A percentile compares a stretch with the other conserved stretches of the same genome.
phyloP scores from a whole-genome alignment of 2,888 invertebrate species.

The Cyclophora albipunctata region DNA sequence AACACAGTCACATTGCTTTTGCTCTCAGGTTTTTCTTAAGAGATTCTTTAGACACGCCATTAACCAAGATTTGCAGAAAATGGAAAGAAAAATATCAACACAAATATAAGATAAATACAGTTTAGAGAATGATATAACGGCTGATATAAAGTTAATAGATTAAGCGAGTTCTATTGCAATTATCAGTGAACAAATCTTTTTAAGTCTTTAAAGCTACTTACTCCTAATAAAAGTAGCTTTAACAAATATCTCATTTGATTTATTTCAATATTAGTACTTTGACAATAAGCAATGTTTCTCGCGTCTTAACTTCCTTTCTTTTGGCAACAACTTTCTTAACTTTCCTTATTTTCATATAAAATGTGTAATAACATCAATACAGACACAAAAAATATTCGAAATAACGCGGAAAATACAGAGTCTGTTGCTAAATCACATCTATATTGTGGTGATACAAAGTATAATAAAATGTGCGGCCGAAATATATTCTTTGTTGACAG shows the following conservation, averaged over 20 bases:
- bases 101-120: not conserved
- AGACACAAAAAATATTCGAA: conserved; percentile 32
- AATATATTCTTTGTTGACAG: conserved; percentile 23
- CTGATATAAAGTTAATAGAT: no score
- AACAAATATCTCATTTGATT: no score
- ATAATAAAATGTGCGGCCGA: conserved; percentile 23
- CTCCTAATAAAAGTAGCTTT: no score
- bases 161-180: no score
- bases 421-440: conserved; percentile 23
- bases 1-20: conserved; percentile 18
- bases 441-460: conserved; percentile 18
- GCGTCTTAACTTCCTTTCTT: conserved; percentile 14
- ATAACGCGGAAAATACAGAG: conserved; percentile 31
- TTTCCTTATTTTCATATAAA: conserved; percentile 30
- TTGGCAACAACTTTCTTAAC: conserved; percentile 22
- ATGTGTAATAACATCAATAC: conserved; percentile 37
- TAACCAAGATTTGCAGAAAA: not conserved
- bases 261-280: no score
- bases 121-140: no score
- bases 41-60: not conserved
- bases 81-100: not conserved
- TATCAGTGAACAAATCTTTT: not conserved
- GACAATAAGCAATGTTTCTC: conserved; percentile 11
- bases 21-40: not conserved
- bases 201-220: not conserved